Evolutionary conservation across 2,797 vertebrate genomes (phyloP).

Genomic region (Clarias platycephalus): DNA sequence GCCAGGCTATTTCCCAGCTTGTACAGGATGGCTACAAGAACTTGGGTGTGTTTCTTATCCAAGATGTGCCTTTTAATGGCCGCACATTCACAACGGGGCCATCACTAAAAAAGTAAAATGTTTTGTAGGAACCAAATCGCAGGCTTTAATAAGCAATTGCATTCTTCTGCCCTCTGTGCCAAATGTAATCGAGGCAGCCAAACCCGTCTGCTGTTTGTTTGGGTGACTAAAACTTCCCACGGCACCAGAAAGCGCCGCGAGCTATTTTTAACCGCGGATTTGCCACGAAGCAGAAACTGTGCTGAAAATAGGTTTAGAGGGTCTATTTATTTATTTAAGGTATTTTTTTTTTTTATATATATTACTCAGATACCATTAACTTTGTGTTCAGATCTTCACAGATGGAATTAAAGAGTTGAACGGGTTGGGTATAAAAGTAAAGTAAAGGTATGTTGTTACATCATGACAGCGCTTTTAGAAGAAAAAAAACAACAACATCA

Average conservation of each 20-base stretch:
- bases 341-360: neutral
- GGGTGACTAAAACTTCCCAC: constrained; percentile 27
- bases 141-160: constrained; percentile 18
- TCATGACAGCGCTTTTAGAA: neutral
- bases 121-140: neutral
- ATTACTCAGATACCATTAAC: neutral
- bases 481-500: neutral
- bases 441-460: neutral
- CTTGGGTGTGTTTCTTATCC: constrained; percentile 37
- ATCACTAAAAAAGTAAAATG: neutral
- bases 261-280: constrained; percentile 12
- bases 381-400: neutral
- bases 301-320: neutral
- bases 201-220: constrained; percentile 25
- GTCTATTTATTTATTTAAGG: too few relatives aligned
- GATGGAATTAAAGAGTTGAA: neutral
- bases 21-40: constrained; percentile 13
- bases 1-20: constrained; percentile 21
- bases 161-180: constrained; percentile 1
- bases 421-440: neutral
- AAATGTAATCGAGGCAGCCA: constrained; percentile 9
- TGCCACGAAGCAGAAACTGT: neutral
- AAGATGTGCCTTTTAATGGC: constrained; percentile 14
- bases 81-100: neutral
- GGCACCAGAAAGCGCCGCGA: neutral